These are phyloP conservation scores for Echinarachnius parma DNA, from an alignment of 53 echinoderm and acorn worm species.

Conservation along the genomic window DNA sequence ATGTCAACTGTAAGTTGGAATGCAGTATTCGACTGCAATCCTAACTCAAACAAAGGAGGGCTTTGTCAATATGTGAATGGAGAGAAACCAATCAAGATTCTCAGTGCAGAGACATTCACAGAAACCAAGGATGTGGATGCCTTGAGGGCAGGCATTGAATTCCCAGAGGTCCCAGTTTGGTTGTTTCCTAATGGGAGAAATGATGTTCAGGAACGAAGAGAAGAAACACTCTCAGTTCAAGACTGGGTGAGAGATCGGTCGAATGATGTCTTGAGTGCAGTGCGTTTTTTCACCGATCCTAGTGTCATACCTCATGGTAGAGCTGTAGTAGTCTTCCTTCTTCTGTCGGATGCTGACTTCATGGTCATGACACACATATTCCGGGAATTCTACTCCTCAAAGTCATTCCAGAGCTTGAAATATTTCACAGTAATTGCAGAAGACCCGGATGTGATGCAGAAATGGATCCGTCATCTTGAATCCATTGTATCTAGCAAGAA, in stretches of 20 bases:
- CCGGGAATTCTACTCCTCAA: constrained; percentile 34
- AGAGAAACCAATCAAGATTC: constrained; percentile 24
- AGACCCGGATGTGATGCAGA: not conserved
- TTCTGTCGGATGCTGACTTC: constrained; percentile 57
- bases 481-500: not conserved
- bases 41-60: constrained; percentile 45
- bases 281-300: constrained; percentile 55
- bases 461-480: constrained; percentile 22
- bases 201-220: constrained; percentile 4
- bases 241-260: constrained; percentile 56
- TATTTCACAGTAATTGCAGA: constrained; percentile 49
- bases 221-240: constrained; percentile 17
- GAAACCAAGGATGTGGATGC: constrained; percentile 15
- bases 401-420: constrained; percentile 26
- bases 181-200: constrained; percentile 65
- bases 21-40: constrained; percentile 59
- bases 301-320: constrained; percentile 58
- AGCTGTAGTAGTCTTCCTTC: constrained; percentile 50
- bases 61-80: constrained; percentile 53
- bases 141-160: constrained; percentile 24
- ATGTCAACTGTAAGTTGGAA: constrained; percentile 54
- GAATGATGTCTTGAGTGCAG: constrained; percentile 40
- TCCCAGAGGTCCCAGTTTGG: constrained; percentile 58
- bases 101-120: constrained; percentile 31
- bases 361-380: constrained; percentile 59